Percentiles rank a stretch among this genome's conserved stretches.
Conservation (phyloP, 2,113 vertebrate genomes). For the Eurypyga helias region DNA sequence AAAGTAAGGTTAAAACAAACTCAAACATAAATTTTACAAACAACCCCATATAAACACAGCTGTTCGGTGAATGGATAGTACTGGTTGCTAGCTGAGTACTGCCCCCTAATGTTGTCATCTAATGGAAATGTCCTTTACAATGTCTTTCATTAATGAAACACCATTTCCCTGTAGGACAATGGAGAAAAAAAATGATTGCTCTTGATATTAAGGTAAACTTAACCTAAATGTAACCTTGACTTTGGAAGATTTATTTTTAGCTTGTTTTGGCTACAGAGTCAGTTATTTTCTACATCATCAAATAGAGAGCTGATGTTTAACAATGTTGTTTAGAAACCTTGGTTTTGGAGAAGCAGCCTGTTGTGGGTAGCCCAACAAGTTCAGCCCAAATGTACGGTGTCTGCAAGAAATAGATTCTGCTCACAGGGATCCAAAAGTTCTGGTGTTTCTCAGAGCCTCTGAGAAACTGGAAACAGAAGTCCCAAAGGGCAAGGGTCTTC, state of each 20-base stretch:
- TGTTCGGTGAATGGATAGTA: conserved; percentile 3
- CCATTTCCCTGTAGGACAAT: neutral
- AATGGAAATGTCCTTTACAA: neutral
- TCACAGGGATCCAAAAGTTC: neutral
- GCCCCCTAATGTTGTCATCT: conserved; percentile 47
- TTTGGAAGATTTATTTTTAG: neutral
- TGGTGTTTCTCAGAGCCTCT: neutral
- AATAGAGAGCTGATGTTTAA: neutral
- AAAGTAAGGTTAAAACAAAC: conserved; percentile 64
- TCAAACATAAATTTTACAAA: conserved; percentile 55
- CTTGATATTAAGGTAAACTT: neutral
- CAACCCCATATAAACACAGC: conserved; percentile 56
- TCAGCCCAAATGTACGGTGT: neutral
- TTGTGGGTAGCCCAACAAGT: neutral
- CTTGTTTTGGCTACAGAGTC: neutral
- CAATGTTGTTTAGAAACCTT: neutral
- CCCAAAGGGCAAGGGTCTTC: neutral
- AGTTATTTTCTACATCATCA: neutral
- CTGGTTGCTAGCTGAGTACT: conserved; percentile 23
- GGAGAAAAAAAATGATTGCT: fast-evolving
- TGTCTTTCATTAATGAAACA: neutral
- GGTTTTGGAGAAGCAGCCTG: neutral
- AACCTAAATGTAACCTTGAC: neutral
- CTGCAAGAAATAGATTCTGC: neutral
- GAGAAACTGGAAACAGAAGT: neutral